phyloP scores from a whole-genome alignment of 1,140 invertebrate genomes.

The Pseudomyrmex sp. region DNA sequence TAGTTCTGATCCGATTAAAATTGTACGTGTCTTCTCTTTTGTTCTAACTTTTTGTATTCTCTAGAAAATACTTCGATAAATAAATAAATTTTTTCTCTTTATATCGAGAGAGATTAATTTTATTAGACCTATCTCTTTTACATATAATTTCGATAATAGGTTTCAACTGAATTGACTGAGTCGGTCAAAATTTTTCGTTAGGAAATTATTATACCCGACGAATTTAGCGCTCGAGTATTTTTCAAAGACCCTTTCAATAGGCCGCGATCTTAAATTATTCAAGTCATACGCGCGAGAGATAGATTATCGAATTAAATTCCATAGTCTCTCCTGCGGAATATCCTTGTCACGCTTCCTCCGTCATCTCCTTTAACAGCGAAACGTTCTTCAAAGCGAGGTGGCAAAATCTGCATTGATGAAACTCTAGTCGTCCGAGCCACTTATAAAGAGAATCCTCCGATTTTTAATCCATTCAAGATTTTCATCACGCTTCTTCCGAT shows the following conservation, averaged over 20 bases:
- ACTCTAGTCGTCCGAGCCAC: constrained; percentile 25
- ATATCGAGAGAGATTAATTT: no score
- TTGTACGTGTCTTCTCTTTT: no score
- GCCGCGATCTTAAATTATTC: constrained; percentile 35
- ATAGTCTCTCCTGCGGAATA: constrained; percentile 36
- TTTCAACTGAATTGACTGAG: neutral
- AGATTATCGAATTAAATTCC: constrained; percentile 59
- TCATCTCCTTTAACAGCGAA: constrained; percentile 36
- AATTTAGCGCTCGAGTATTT: neutral
- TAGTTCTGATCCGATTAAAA: neutral
- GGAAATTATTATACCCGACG: neutral
- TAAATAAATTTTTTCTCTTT: no score
- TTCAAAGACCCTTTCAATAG: constrained; percentile 15
- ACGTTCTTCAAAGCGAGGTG: constrained; percentile 34
- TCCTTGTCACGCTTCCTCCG: constrained; percentile 30
- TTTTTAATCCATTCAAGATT: constrained; percentile 35
- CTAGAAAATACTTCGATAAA: no score
- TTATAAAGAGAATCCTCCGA: constrained; percentile 10
- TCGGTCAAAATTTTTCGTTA: neutral
- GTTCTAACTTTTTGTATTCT: no score
- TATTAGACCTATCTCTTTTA: neutral
- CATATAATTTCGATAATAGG: neutral
- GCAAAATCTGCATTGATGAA: constrained; percentile 40
- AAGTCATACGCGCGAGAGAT: constrained; percentile 43
- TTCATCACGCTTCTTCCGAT: constrained; percentile 13